Evolutionary conservation across 2,113 vertebrate species (phyloP).

Genomic region (Nettapus auritus): DNA sequence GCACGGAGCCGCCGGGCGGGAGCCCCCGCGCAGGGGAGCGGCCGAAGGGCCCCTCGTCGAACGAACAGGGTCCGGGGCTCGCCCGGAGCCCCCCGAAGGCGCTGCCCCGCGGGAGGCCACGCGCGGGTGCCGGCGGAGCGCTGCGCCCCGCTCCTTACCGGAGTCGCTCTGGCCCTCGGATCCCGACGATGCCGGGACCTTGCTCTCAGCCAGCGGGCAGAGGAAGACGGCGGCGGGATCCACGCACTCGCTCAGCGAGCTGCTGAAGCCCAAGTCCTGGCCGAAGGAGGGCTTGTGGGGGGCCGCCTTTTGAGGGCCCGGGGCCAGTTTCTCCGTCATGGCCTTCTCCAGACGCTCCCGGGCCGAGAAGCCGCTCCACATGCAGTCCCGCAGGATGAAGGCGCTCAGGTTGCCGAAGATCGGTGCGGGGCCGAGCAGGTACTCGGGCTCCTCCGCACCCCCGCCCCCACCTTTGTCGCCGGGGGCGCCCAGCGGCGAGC

Average conservation of each 20-base stretch:
- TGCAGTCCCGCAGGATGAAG: conserved; percentile 93
- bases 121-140: not conserved
- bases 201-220: conserved; percentile 82
- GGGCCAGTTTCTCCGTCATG: conserved; percentile 79
- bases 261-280: conserved; percentile 64
- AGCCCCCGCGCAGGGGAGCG: not conserved
- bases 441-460: conserved; percentile 78
- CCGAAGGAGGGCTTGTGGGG: conserved; percentile 67
- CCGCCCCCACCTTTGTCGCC: conserved; percentile 62
- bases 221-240: conserved; percentile 87
- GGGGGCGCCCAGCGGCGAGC: conserved; percentile 81
- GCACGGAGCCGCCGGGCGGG: not conserved
- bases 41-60: conserved; percentile 36
- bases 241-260: conserved; percentile 81
- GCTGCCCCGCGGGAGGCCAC: not conserved
- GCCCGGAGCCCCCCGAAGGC: conserved; percentile 14
- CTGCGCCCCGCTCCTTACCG: conserved; percentile 80
- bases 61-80: conserved; percentile 28
- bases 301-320: conserved; percentile 52
- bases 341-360: conserved; percentile 89
- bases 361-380: conserved; percentile 94
- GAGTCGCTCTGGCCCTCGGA: conserved; percentile 93
- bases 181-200: conserved; percentile 89
- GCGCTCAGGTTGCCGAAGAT: conserved; percentile 88
- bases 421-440: conserved; percentile 76